Evolutionary conservation across 2,113 vertebrate species (phyloP).

Genomic region (Sitta europaea): DNA sequence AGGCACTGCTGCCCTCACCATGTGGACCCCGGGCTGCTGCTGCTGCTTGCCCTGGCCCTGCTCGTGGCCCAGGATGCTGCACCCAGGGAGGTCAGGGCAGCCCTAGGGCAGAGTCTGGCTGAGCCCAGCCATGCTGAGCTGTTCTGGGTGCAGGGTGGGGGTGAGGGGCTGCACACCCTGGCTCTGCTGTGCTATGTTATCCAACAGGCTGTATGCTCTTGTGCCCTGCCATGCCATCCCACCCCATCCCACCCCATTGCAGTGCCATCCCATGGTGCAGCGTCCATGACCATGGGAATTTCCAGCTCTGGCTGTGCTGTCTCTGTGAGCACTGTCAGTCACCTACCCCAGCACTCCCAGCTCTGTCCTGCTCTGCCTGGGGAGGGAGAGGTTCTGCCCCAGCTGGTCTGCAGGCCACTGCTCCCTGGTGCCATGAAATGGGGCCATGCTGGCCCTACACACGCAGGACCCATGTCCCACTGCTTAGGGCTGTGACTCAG

Average conservation of each 20-base stretch:
- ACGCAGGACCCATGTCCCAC: fast-evolving
- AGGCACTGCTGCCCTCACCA: fast-evolving
- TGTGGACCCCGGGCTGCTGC: neutral
- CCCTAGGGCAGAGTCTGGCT: fast-evolving
- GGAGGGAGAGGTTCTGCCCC: neutral
- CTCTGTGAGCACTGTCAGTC: neutral
- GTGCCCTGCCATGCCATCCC: neutral
- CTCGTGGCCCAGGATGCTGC: fast-evolving
- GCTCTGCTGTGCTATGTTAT: no score
- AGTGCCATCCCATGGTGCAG: neutral
- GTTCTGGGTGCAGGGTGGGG: neutral
- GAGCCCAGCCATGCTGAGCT: fast-evolving
- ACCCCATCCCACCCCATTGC: no score
- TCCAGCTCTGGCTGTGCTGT: neutral
- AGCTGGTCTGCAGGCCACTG: fast-evolving
- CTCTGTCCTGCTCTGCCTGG: neutral
- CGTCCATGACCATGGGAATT: fast-evolving
- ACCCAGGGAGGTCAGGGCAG: neutral
- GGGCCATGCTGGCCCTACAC: neutral
- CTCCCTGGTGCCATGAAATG: fast-evolving
- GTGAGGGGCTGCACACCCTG: neutral
- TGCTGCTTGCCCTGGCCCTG: neutral
- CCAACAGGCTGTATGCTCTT: neutral
- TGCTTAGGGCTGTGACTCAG: no score
- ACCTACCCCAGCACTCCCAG: neutral